Base-by-base conservation (phyloP, 1,140 invertebrate species). In the Riptortus pedestris region DNA sequence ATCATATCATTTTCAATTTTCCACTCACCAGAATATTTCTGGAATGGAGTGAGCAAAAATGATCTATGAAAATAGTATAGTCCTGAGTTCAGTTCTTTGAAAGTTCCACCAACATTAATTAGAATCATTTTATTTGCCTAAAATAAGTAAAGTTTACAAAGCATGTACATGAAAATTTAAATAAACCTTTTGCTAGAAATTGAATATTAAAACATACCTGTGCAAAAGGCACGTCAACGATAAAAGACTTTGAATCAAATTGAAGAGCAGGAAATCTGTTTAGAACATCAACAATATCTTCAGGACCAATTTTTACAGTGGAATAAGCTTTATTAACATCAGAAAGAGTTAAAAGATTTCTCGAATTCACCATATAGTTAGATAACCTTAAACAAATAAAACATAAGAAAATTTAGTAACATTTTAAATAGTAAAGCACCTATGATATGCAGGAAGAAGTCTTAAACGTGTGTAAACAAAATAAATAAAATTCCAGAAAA, bases 1-100 rank as follows among this genome's bases (percentile, higher is more conserved):
- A 45, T 59, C 58, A 65, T 65, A 38, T 65, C 64, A 38, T 60
- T 61, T 18, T n/a, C 16, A 11, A 65, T 65, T 18, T 51, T 47
- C 64, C 64, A 65, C 51, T 65, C 64, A 20, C 59, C 59, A 22
- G 27, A 9, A 38, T 59, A 45, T 18, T 48, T 60, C 14, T 22
- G 48, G 22, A 9, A 52, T 9, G 64, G 64, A 14, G 43, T 28
- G 4, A 65, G 22, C 14, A 65, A 26, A 55, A 47, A 60, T 0
- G 38, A 52, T 11, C 64, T 43, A 28, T 57, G 16, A 18, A 65
- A 65, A 16, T 48, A 27, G 38, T 51, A 22, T 22, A 47, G 12
- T 16, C 52, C n/a, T 47, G 33, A 26, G 20, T 64, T 33, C 1
- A 26, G 24, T 9, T 57, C 45, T 29, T 18, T 20, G 28, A 64